Evolutionary conservation across 2,113 vertebrate species (phyloP).

Genomic region (Hippolais icterina): DNA sequence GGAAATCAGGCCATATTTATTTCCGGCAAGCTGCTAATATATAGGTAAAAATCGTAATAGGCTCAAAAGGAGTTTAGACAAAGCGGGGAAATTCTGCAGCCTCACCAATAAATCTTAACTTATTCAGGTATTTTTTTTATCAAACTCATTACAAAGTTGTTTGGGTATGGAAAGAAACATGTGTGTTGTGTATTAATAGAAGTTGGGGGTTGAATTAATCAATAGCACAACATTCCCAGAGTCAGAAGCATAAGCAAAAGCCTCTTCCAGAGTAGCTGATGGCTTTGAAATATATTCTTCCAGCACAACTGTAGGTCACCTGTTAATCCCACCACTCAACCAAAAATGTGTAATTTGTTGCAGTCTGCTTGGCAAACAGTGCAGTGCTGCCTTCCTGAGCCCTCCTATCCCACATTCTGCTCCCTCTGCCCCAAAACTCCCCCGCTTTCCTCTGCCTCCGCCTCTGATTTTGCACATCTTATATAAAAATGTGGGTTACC

Average conservation of each 20-base stretch:
- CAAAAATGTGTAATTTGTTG: not conserved
- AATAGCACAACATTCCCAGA: not conserved
- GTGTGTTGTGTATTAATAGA: not conserved
- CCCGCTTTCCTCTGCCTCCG: not conserved
- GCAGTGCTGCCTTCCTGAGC: not conserved
- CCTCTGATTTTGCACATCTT: not conserved
- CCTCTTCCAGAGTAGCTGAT: not conserved
- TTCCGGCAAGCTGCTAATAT: slow-evolving; percentile 34
- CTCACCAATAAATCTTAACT: not conserved
- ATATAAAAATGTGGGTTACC: not conserved
- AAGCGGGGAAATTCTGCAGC: not conserved
- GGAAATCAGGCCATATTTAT: slow-evolving; percentile 29
- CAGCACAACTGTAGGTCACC: not conserved
- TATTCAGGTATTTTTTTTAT: slow-evolving; percentile 6
- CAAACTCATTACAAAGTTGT: not conserved
- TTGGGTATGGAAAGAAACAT: not conserved
- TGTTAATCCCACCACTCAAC: not conserved
- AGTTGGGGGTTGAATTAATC: not conserved
- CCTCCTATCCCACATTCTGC: not conserved
- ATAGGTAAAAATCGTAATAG: not conserved
- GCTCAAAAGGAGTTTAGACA: not conserved
- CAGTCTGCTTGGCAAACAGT: not conserved
- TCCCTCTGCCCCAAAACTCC: not conserved
- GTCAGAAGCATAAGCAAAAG: not conserved
- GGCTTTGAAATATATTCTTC: not conserved